Base-by-base conservation (phyloP, 30 jellyfish, hydroid and myxozoan genomes). In the Aurelia sp. region DNA sequence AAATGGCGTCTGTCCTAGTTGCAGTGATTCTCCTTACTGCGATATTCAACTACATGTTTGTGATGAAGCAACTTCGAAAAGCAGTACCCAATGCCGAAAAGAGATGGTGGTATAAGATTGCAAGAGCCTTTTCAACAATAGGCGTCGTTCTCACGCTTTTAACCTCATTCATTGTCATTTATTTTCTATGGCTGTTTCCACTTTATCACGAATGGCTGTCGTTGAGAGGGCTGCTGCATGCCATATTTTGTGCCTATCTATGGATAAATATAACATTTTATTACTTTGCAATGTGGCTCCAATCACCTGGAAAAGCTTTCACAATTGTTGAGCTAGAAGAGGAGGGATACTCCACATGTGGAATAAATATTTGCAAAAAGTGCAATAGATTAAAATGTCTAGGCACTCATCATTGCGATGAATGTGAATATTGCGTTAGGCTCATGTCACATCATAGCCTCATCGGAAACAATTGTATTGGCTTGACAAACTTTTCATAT, bases 251-350 rank as follows among this genome's bases (percentile, higher is more conserved):
- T 84, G 22, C 62, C 31, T 92, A 86, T 73, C 22, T 92, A n/a
- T 92, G 98, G 98, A 33, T 92, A 37, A 92, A 86, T 74, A 57
- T 72, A 4, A 60, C 91, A 3, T 92, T 92, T 77, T 79, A 92
- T 71, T 92, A 92, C 55, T 86, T 87, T 68, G 96, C 98, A 13
- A 76, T 86, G 10, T 68, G 87, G 88, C 33, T 82, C 17, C 69
- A 87, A 3, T 86, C 90, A 17, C 92, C 98, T 18, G 98, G 98
- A 57, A 63, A 53, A 76, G 97, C 97, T 12, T 82, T 77, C 30
- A 81, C 87, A 3, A 73, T 76, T 4, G 3, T 73, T 0, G 95
- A 92, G 37, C 74, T 87, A 50, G 81, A 76, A 50, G 82, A 65
- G 23, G 86, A 77, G 31, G 96, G 92, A 7, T 79, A 86, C 22